Conservation (phyloP, 2,113 vertebrate genomes). For the Gracilinanus agilis region DNA sequence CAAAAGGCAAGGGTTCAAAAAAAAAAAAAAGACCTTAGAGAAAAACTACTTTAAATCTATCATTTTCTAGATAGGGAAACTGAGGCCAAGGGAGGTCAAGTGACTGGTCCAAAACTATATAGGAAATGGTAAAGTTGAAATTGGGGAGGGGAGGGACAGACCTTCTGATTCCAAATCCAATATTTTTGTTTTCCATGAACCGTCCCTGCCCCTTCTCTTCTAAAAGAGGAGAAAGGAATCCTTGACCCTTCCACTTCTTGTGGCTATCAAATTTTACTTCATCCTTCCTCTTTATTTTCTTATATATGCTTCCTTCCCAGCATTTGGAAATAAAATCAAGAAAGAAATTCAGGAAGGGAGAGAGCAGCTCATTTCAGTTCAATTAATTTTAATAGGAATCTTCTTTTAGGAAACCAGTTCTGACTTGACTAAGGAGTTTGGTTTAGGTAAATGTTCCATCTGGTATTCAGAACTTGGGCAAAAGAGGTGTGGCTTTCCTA, state of each 20-base stretch:
- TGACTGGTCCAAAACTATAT: background rate
- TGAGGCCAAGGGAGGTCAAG: no score
- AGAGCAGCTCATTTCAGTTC: slow-evolving; percentile 33
- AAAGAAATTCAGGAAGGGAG: slow-evolving; percentile 2
- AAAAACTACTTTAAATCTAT: background rate
- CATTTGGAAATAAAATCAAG: slow-evolving; percentile 10
- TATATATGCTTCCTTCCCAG: slow-evolving; percentile 26
- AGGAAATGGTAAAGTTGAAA: background rate
- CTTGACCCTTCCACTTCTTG: background rate
- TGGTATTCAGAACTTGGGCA: slow-evolving; percentile 74
- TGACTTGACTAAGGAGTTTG: slow-evolving; percentile 70
- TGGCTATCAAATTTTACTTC: background rate
- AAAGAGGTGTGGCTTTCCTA: slow-evolving; percentile 76
- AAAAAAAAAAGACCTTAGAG: background rate
- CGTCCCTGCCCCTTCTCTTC: background rate
- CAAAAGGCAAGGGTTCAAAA: no score
- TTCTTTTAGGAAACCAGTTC: slow-evolving; percentile 76
- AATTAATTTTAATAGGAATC: slow-evolving; percentile 62
- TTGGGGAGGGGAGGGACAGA: background rate
- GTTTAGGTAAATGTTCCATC: slow-evolving; percentile 80
- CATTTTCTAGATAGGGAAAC: background rate
- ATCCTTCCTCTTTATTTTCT: slow-evolving; percentile 16
- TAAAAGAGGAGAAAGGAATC: background rate
- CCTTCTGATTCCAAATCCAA: background rate
- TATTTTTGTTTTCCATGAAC: background rate